Base-by-base conservation (phyloP, 1,140 invertebrate genomes). In the Pomacea maculata region DNA sequence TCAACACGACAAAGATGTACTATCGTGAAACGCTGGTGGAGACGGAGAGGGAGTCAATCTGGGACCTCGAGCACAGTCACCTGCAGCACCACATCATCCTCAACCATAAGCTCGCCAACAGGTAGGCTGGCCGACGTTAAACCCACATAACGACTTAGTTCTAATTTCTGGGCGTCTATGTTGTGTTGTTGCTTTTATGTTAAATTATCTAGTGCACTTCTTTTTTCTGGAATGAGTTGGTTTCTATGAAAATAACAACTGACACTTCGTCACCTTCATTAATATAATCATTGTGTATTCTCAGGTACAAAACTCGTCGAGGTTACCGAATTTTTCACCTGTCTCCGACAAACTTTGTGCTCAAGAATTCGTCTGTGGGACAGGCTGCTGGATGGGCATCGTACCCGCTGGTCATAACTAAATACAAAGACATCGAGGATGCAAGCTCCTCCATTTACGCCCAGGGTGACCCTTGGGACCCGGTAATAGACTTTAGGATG, bases 401-500 rank as follows among this genome's bases (percentile, higher is more conserved):
- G 75, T 89, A 87, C 78, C 89, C 80, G 63, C 63, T 83, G 57
- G 74, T 86, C 14, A 86, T 91, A 0, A 90, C 90, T 29, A 87
- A 88, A 75, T 86, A 86, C 57, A 87, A 91, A 73, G 90, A 91
- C 70, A 83, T 80, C 0, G 90, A 91, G 73, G 83, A 87, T 17
- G 85, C 80, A 57, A 90, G 88, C 34, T 87, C 87, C 8, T 90
- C 90, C 6, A 86, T 89, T 12, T 91, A 88, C 75, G 86, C 86
- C 61, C 86, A 86, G 77, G 88, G 87, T 55, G 87, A 89, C 68
- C 87, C 89, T 11, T 87, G 81, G 82, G 81, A 90, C 64, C 89
- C 90, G 1, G 85, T 89, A 0, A 78, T 90, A 1, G 86, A 89
- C 82, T 91, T 91, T 79, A 80, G 88, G 14, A 82, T 85, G 29